phyloP scores from a whole-genome alignment of 2,888 invertebrate genomes.

The Luperina testacea region DNA sequence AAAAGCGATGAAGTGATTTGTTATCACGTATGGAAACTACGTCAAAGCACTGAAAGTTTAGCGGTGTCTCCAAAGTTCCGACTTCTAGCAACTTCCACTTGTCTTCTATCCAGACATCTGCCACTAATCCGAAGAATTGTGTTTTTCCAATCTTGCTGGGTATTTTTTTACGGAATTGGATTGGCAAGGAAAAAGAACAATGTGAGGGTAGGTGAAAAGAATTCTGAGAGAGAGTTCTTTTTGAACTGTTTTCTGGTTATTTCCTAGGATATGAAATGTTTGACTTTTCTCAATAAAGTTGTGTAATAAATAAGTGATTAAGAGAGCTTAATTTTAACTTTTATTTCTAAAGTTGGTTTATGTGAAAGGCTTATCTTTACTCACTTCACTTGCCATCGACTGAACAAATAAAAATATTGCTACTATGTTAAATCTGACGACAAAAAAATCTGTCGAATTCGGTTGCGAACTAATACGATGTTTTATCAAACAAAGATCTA shows the following conservation, averaged over 20 bases:
- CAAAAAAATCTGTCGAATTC: neutral
- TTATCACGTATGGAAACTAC: constrained; percentile 43
- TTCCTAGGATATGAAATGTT: neutral
- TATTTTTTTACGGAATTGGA: constrained; percentile 40
- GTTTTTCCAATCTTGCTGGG: constrained; percentile 41
- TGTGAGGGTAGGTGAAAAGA: neutral
- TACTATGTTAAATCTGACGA: no score
- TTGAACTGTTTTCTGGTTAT: neutral
- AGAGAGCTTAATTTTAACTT: neutral
- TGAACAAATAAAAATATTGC: neutral
- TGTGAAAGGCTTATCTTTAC: neutral
- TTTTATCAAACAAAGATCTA: neutral
- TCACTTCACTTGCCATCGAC: neutral
- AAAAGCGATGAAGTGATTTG: constrained; percentile 45
- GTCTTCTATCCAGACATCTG: constrained; percentile 27
- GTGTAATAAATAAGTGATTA: neutral
- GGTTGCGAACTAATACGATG: neutral
- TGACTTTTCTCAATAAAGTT: neutral
- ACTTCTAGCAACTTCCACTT: constrained; percentile 23
- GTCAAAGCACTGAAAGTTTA: constrained; percentile 31
- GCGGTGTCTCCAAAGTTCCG: constrained; percentile 19
- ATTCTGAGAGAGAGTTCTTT: neutral
- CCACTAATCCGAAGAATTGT: constrained; percentile 41
- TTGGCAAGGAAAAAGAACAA: constrained; percentile 24
- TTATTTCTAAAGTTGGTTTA: neutral